A percentile compares a stretch with the other conserved stretches of the same genome.
Conservation (phyloP, 1,140 invertebrate species). For the Drosophila teissieri region DNA sequence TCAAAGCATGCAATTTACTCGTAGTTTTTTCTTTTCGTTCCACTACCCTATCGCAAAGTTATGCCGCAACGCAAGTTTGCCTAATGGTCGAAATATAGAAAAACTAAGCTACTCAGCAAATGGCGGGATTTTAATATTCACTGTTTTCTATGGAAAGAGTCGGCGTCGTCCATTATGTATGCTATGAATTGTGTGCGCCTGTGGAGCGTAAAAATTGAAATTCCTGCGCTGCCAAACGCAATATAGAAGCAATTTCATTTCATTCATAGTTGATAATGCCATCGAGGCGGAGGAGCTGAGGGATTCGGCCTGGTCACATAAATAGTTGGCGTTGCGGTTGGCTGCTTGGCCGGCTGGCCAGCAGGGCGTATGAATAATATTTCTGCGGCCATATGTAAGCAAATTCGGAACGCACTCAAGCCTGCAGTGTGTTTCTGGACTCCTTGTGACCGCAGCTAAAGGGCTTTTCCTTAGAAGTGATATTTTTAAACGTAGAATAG, state of each 20-base stretch:
- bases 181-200: constrained; percentile 17
- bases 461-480: constrained; percentile 13
- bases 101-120: constrained; percentile 35
- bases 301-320: constrained; percentile 29
- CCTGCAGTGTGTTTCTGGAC: constrained; percentile 30
- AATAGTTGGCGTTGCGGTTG: constrained; percentile 61
- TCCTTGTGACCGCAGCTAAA: constrained; percentile 3
- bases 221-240: constrained; percentile 3
- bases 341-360: constrained; percentile 16
- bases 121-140: constrained; percentile 42
- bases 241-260: constrained; percentile 35
- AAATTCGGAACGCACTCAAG: constrained; percentile 35
- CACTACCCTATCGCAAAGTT: constrained; percentile 1
- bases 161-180: constrained; percentile 6
- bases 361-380: constrained; percentile 60
- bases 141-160: constrained; percentile 6
- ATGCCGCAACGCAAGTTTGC: background rate
- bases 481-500: constrained; percentile 2
- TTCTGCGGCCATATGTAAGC: constrained; percentile 33
- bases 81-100: constrained; percentile 25
- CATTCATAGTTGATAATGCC: constrained; percentile 50
- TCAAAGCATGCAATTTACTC: constrained; percentile 13
- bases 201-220: constrained; percentile 41
- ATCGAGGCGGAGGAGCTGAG: constrained; percentile 33
- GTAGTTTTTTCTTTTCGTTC: constrained; percentile 22